Evolutionary conservation across 2,888 invertebrate species (phyloP), one percentile per base, ranked within the genome.

Genomic region (Drosophila putrida): DNA sequence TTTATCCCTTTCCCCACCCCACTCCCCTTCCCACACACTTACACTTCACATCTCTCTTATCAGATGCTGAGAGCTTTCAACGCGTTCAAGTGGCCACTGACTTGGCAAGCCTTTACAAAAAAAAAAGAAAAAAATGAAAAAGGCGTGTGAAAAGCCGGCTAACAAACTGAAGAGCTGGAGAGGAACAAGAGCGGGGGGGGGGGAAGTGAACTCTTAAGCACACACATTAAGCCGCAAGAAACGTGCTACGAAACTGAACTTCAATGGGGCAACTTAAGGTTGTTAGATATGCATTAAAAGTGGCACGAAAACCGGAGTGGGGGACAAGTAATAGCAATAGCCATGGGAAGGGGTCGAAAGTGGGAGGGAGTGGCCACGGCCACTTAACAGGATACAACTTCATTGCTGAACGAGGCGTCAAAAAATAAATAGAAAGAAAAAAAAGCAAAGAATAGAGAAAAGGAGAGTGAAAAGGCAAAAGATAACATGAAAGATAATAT

Each of bases 401-500:
- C 88, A 88, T 88, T 74, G 81, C 80, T 63, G 72, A 79, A 71
- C 72, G 63, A 57, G 71, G 69, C 72, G 68, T 72, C 70, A 72
- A 78, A 71, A 62, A 67, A 43, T 50, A 71, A 72, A 36, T 59
- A 70, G 69, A 54, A 71, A 44, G 2, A 5, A 53, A 41, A 54
- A 36, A 64, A 66, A n/a, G n/a, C n/a, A n/a, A n/a, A n/a, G n/a
- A n/a, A n/a, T n/a, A n/a, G 54, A 53, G 33, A 44, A 67, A 66
- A 55, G 46, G 39, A 35, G 50, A 49, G 73, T 71, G 77, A 81
- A 83, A 86, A 78, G 86, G 77, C 84, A 76, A 81, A 76, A 84
- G 82, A 84, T 79, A 80, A 87, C 80, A 81, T 75, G 73, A 82
- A 84, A 78, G 85, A 81, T 82, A 89, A 89, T 85, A 89, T 87